Evolutionary conservation across 2,113 vertebrate species (phyloP).

Genomic region (Leucosticte australis): DNA sequence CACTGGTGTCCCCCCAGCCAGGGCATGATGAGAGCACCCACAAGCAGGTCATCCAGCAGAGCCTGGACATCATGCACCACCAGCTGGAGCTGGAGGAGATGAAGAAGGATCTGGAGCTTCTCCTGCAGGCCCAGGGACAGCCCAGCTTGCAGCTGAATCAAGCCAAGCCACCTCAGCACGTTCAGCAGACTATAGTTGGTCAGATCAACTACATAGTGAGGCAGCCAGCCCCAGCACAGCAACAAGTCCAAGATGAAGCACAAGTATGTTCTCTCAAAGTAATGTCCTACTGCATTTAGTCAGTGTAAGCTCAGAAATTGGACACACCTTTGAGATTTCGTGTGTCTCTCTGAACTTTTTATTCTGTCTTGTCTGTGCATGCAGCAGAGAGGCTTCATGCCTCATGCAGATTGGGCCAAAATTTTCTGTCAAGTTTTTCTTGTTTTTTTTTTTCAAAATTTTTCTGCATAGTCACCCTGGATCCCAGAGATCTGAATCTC

Average conservation of each 20-base stretch:
- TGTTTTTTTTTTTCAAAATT: not conserved
- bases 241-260: conserved; percentile 70
- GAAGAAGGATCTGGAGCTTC: conserved; percentile 79
- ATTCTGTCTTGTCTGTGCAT: not conserved
- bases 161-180: conserved; percentile 76
- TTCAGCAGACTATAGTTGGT: conserved; percentile 75
- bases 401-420: not conserved
- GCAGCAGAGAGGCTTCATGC: not conserved
- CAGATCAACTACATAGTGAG: conserved; percentile 82
- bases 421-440: not conserved
- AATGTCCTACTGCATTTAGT: not conserved
- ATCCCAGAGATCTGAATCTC: not conserved
- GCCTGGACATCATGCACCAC: conserved; percentile 75
- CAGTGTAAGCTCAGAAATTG: not conserved
- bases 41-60: conserved; percentile 74
- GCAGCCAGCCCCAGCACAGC: conserved; percentile 71
- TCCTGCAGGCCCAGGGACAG: conserved; percentile 77
- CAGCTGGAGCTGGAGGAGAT: conserved; percentile 80
- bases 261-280: conserved; percentile 54
- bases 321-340: not conserved
- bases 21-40: conserved; percentile 49
- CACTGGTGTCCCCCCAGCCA: not conserved
- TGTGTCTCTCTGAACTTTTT: not conserved
- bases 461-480: not conserved
- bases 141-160: conserved; percentile 76